A percentile compares a stretch with the other conserved stretches of the same genome.
These are phyloP conservation scores for Drosophila merina DNA, from an alignment of 2,888 invertebrate genomes.

Conservation along the genomic window DNA sequence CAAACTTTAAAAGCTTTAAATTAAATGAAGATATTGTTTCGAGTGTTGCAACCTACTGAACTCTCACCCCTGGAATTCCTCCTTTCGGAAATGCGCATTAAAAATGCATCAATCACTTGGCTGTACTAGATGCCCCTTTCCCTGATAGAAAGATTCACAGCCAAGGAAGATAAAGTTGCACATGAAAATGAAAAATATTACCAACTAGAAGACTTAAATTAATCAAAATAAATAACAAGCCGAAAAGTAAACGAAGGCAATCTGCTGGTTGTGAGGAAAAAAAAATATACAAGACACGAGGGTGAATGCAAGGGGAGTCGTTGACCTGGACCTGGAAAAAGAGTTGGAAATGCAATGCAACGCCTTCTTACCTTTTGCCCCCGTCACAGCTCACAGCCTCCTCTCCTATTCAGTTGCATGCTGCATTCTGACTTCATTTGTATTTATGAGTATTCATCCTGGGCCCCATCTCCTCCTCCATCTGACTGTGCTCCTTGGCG, in stretches of 20 bases:
- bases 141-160: constrained; percentile 11
- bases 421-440: constrained; percentile 58
- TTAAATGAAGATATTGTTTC: neutral
- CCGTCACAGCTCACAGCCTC: constrained; percentile 1
- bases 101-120: constrained; percentile 80
- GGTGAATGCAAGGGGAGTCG: constrained; percentile 8
- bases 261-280: neutral
- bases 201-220: constrained; percentile 49
- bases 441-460: constrained; percentile 60
- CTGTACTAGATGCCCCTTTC: constrained; percentile 21
- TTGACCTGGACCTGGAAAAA: constrained; percentile 23
- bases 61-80: constrained; percentile 27
- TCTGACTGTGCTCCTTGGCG: neutral
- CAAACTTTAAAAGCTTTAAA: neutral
- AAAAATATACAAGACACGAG: neutral
- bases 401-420: constrained; percentile 38
- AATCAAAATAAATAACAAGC: constrained; percentile 58
- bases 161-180: constrained; percentile 56
- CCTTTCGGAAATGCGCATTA: constrained; percentile 68
- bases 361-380: neutral
- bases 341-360: constrained; percentile 18
- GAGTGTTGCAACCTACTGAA: constrained; percentile 1
- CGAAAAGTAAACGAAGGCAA: constrained; percentile 28
- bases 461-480: constrained; percentile 3
- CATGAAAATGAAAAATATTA: constrained; percentile 62